Base-by-base conservation (phyloP, 2,888 invertebrate species). In the Melanostoma scalare region DNA sequence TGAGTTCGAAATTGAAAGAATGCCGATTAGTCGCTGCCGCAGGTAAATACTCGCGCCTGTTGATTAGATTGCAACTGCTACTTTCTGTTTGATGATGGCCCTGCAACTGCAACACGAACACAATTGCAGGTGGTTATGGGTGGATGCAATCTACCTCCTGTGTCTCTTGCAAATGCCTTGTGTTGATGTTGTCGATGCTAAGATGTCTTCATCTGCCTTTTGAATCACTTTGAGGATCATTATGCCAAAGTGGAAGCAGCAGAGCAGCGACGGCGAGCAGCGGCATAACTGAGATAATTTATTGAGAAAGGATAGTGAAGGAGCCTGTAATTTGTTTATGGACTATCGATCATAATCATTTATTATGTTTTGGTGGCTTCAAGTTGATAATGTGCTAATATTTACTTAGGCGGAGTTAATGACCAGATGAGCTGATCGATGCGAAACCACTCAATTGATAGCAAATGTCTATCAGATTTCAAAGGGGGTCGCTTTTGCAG, bases 301-400 rank as follows among this genome's bases (percentile, higher is more conserved):
- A 82, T 78, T 63, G 56, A 44, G 33, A 50, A 71, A 67, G 69
- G 60, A 79, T 84, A 60, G 48, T 46, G 82, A 48, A 79, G 79
- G 72, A 74, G 79, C 60, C 8, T 31, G 61, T 53, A 48, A 79
- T 84, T 84, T 82, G 78, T 71, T 84, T 74, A 75, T 75, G 74
- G 65, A 6, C 84, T 60, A 74, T 79, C 74, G 79, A 84, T 84
- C 84, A 84, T 61, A 84, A 38, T 46, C 60, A 73, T 68, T 72
- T 65, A 63, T 56, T 52, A 30, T 48, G 36, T 36, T 40, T 55
- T 69, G 40, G 9, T 65, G 8, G 30, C 8, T 50, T 31, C 8
- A 8, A 50, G 31, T 31, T 31, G 31, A 31, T 56, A n/a, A 60
- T 60, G 58, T 53, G 65, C 71, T 58, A 72, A 78, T 71, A 67